A percentile compares a stretch with the other conserved stretches of the same genome.
Evolutionary conservation across 2,888 invertebrate genomes (phyloP).

Genomic region (Spodoptera exigua): DNA sequence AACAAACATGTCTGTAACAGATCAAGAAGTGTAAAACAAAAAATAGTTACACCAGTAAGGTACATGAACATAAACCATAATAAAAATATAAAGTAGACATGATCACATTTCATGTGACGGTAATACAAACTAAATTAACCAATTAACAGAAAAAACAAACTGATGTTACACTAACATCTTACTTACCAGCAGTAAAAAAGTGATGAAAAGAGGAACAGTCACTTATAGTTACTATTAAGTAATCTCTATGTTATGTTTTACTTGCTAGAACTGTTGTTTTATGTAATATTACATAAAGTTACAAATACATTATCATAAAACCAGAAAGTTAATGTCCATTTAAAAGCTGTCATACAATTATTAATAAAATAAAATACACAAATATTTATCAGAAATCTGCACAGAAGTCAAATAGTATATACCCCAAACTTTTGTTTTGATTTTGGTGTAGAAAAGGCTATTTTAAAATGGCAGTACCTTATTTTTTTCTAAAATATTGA

Average conservation of each 20-base stretch:
- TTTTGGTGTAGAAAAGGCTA: constrained; percentile 7
- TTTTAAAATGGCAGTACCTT: constrained; percentile 11
- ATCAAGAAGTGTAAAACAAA: constrained; percentile 40
- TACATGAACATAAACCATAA: constrained; percentile 38
- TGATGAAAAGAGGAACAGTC: constrained; percentile 15
- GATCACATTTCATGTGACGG: constrained; percentile 52
- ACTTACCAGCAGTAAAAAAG: constrained; percentile 16
- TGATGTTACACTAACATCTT: constrained; percentile 19
- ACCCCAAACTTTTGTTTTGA: constrained; percentile 15
- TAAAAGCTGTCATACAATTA: constrained; percentile 5
- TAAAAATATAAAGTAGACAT: constrained; percentile 33
- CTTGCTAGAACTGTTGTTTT: constrained; percentile 13
- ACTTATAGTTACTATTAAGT: constrained; percentile 18
- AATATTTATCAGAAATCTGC: constrained; percentile 16
- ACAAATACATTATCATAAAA: constrained; percentile 7
- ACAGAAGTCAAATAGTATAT: constrained; percentile 13
- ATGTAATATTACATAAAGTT: constrained; percentile 1
- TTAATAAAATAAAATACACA: constrained; percentile 12
- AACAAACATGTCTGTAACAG: constrained; percentile 54
- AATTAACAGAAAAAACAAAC: constrained; percentile 47
- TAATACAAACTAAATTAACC: constrained; percentile 39
- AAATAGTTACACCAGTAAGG: constrained; percentile 10
- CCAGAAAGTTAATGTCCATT: constrained; percentile 16
- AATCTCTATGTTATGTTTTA: constrained; percentile 20
- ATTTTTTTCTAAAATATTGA: too few relatives aligned